Percentiles rank a stretch among this genome's conserved stretches.
Conservation (phyloP, 1,140 invertebrate species). For the Arion vulgaris region DNA sequence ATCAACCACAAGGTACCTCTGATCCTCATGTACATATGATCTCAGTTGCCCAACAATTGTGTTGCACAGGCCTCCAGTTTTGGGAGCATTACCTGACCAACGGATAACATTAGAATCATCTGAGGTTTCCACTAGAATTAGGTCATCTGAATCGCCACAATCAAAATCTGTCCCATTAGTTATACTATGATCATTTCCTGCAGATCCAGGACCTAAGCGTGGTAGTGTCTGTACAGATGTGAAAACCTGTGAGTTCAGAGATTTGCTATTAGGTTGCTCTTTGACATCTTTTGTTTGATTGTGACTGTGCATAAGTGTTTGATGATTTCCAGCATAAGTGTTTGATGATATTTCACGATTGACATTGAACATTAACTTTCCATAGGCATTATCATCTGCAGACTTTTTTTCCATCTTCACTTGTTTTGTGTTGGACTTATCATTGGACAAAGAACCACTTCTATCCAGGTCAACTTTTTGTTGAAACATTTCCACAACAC, state of each 20-base stretch:
- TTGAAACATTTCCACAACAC: background rate
- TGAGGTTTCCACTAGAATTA: conserved; percentile 21
- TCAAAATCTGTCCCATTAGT: conserved; percentile 4
- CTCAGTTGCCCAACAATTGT: conserved; percentile 27
- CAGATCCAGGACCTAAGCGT: background rate
- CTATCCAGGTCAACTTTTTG: background rate
- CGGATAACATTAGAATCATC: conserved; percentile 9
- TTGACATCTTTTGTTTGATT: background rate
- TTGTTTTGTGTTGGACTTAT: background rate
- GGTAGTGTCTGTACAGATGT: background rate
- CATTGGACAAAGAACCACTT: background rate
- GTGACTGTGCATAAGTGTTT: background rate
- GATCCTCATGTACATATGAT: conserved; percentile 10
- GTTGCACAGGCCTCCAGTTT: conserved; percentile 25
- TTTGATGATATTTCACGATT: background rate
- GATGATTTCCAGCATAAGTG: background rate
- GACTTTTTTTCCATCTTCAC: conserved; percentile 11
- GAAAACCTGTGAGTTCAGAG: background rate
- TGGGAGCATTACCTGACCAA: background rate
- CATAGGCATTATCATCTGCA: conserved; percentile 16
- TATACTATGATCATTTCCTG: background rate
- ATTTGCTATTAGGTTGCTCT: background rate
- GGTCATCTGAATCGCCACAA: background rate
- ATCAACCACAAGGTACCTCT: conserved; percentile 23
- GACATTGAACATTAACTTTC: background rate